Evolutionary conservation across 2,888 invertebrate species (phyloP).

Genomic region (Neocrepidodera transversa): DNA sequence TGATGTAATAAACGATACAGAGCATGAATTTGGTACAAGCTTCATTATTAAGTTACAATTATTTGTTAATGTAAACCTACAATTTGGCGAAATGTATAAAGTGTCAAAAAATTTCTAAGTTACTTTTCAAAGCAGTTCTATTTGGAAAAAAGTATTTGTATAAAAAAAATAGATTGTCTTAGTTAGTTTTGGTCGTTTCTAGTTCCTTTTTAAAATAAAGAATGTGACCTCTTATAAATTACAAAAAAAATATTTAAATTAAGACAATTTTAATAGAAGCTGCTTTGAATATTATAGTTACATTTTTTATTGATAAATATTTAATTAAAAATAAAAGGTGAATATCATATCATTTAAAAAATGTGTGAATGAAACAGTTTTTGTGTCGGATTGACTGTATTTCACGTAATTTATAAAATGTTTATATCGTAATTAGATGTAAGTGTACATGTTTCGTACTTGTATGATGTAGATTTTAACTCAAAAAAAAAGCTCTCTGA

Average conservation of each 20-base stretch:
- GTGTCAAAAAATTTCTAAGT: neutral
- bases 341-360: conserved; percentile 44
- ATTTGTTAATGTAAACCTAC: conserved; percentile 41
- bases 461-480: conserved; percentile 55
- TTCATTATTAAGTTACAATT: conserved; percentile 47
- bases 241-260: no score
- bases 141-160: no score
- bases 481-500: conserved; percentile 57
- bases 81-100: conserved; percentile 13
- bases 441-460: conserved; percentile 55
- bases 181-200: no score
- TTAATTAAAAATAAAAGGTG: conserved; percentile 22
- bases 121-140: conserved; percentile 1
- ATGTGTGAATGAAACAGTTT: conserved; percentile 36
- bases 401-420: conserved; percentile 50
- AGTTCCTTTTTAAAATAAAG: no score
- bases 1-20: conserved; percentile 45
- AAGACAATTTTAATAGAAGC: neutral
- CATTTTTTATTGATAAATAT: no score
- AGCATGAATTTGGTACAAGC: conserved; percentile 55
- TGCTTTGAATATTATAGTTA: conserved; percentile 15
- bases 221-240: no score
- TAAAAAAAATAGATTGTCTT: no score
- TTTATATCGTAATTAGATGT: conserved; percentile 54
- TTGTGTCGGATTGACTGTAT: conserved; percentile 46